Percentiles rank a stretch among this genome's conserved stretches.
These are phyloP conservation scores for Astreopora myriophthalma DNA, from an alignment of 64 coral and sea anemone genomes.

Conservation along the genomic window DNA sequence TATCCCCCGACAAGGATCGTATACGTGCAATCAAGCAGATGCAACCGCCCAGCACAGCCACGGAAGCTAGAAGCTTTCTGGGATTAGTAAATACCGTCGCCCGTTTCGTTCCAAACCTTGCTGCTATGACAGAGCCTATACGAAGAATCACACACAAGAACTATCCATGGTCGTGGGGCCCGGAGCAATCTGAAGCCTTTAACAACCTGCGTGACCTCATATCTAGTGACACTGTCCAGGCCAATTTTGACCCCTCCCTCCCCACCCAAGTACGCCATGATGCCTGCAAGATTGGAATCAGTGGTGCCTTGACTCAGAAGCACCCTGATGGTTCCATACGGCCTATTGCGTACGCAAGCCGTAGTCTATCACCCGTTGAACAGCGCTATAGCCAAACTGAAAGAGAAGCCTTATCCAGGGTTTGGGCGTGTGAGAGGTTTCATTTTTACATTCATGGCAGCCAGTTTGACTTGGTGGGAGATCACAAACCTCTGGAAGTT, in stretches of 20 bases:
- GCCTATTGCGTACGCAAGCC: neutral
- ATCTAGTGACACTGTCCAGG: no score
- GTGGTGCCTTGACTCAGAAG: neutral
- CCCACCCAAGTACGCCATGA: neutral
- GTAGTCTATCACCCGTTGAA: neutral
- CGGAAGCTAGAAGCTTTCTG: conserved; percentile 36
- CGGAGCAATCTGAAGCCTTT: no score
- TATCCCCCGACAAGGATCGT: conserved; percentile 57
- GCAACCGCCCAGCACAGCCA: conserved; percentile 30
- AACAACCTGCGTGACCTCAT: no score
- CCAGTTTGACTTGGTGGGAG: neutral
- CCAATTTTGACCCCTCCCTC: no score
- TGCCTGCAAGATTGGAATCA: no score
- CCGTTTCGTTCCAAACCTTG: no score
- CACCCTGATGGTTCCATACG: conserved; percentile 8
- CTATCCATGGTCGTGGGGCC: no score
- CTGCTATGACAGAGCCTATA: no score
- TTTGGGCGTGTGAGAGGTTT: neutral
- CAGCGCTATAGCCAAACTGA: neutral
- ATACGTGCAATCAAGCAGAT: conserved; percentile 35
- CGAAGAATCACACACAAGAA: no score
- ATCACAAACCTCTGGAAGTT: neutral
- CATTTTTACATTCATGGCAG: neutral
- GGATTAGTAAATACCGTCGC: neutral
- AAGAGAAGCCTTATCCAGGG: no score